These are phyloP conservation scores for Sinodicranocentrus sp. DNA, from an alignment of 2,888 invertebrate genomes.

Conservation along the genomic window DNA sequence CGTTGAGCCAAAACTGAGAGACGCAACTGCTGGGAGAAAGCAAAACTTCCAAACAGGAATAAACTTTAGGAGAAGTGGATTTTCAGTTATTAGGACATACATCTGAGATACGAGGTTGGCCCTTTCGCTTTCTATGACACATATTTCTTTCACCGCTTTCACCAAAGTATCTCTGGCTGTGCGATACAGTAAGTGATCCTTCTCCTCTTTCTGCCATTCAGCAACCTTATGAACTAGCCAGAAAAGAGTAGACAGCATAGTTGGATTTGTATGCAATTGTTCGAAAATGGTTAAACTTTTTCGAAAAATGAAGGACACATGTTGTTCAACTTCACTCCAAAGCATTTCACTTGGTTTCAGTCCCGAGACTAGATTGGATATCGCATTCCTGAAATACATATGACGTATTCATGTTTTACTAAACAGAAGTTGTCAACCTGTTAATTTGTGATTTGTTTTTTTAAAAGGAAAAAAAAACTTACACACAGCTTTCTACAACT, in stretches of 20 bases:
- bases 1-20: conserved; percentile 34
- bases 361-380: not conserved
- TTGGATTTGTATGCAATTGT: conserved; percentile 7
- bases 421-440: not conserved
- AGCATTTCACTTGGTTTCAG: conserved; percentile 14
- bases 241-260: conserved; percentile 9
- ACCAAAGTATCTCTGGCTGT: conserved; percentile 21
- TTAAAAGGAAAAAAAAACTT: too few relatives aligned
- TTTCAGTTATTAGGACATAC: conserved; percentile 45
- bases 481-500: conserved; percentile 62
- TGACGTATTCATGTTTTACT: conserved; percentile 9
- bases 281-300: conserved; percentile 37
- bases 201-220: not conserved
- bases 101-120: conserved; percentile 18
- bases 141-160: conserved; percentile 5
- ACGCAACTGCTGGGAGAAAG: conserved; percentile 66
- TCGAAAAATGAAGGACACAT: conserved; percentile 31
- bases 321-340: conserved; percentile 41
- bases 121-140: conserved; percentile 13
- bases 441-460: not conserved
- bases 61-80: conserved; percentile 6
- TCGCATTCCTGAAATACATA: conserved; percentile 14
- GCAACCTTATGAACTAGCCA: not conserved
- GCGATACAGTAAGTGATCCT: conserved; percentile 24
- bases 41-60: conserved; percentile 46